These are phyloP conservation scores for Pipistrellus kuhlii DNA, from an alignment of 2,797 vertebrate species.

Conservation along the genomic window DNA sequence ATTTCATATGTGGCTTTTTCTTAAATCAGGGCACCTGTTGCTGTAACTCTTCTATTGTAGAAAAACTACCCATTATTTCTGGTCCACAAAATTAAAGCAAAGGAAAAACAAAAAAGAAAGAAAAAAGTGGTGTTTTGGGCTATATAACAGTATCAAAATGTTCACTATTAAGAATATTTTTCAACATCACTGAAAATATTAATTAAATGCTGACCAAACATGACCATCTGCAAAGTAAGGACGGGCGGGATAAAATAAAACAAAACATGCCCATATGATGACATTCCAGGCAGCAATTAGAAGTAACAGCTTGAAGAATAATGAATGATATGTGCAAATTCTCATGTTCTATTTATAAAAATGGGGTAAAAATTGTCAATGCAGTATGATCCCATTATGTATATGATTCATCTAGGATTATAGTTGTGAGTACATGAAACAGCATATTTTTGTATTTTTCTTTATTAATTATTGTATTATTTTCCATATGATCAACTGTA, in stretches of 20 bases:
- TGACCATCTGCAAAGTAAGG: neutral
- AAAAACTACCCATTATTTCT: neutral
- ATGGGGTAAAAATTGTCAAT: neutral
- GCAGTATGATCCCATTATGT: neutral
- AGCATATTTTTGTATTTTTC: neutral
- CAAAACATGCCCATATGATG: neutral
- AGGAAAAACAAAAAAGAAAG: neutral
- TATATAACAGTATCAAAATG: neutral
- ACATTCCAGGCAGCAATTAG: neutral
- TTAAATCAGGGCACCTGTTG: constrained; percentile 20
- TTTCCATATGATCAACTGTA: neutral
- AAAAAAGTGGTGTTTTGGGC: neutral
- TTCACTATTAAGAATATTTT: neutral
- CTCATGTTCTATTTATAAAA: constrained; percentile 9
- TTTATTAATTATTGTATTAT: neutral
- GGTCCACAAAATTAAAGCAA: constrained; percentile 7
- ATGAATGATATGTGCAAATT: neutral
- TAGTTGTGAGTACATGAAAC: neutral
- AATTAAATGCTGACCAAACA: neutral
- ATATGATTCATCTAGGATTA: neutral
- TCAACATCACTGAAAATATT: neutral
- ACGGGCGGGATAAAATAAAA: neutral
- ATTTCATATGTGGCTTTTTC: constrained; percentile 39
- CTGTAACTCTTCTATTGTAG: neutral
- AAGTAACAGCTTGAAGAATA: neutral